These are phyloP conservation scores for Andinoacara biseriatus DNA, from an alignment of 2,113 vertebrate species.

Conservation along the genomic window DNA sequence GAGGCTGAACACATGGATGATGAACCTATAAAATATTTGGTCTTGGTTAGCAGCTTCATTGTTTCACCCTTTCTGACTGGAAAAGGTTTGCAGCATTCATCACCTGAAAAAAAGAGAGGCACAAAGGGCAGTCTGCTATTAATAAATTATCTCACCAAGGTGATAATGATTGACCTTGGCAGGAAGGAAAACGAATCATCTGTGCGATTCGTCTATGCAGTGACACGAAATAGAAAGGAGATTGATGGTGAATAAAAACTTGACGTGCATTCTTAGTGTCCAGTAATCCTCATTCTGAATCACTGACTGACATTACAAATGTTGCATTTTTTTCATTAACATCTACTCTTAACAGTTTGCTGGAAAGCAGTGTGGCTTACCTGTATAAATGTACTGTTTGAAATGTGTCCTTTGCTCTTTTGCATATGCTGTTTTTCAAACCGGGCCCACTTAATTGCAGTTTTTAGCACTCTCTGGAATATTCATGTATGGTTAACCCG, in stretches of 20 bases:
- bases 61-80: constrained; percentile 47
- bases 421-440: background rate
- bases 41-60: constrained; percentile 51
- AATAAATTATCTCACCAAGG: constrained; percentile 42
- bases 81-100: constrained; percentile 29
- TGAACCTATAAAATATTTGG: constrained; percentile 62
- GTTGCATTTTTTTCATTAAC: background rate
- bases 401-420: background rate
- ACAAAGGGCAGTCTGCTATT: constrained; percentile 25
- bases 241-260: constrained; percentile 26
- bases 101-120: constrained; percentile 25
- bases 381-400: background rate
- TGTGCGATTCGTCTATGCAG: constrained; percentile 9
- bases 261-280: background rate
- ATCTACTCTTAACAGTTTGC: background rate
- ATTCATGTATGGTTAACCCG: background rate
- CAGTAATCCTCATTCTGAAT: background rate
- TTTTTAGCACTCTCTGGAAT: background rate
- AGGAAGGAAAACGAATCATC: constrained; percentile 34
- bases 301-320: background rate
- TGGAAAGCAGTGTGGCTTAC: background rate
- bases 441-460: background rate
- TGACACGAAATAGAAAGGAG: background rate
- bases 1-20: constrained; percentile 55
- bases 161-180: constrained; percentile 55